Percentiles rank a stretch among this genome's conserved stretches.
These are phyloP conservation scores for Rhagonycha lutea DNA, from an alignment of 2,888 invertebrate genomes.

Conservation along the genomic window DNA sequence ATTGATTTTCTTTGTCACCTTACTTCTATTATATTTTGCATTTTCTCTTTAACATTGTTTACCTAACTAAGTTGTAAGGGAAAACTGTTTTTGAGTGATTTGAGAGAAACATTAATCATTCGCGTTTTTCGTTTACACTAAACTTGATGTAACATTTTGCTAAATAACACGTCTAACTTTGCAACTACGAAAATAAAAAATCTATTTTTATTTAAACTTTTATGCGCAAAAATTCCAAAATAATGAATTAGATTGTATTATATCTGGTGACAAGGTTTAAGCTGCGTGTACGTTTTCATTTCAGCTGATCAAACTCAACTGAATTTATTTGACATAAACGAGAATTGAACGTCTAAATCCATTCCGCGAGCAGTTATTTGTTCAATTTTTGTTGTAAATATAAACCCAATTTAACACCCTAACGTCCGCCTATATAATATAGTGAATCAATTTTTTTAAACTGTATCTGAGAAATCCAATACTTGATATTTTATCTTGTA, in stretches of 20 bases:
- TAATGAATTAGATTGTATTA: not conserved
- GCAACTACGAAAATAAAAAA: not conserved
- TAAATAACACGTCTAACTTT: not conserved
- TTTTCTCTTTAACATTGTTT: not conserved
- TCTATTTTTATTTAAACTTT: not conserved
- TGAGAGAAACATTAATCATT: not conserved
- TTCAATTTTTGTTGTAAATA: no score
- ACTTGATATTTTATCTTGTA: no score
- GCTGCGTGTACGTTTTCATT: no score
- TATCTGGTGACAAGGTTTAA: not conserved
- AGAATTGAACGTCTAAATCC: no score
- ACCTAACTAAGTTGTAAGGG: not conserved
- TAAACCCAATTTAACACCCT: no score
- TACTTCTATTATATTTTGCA: not conserved
- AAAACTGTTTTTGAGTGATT: not conserved
- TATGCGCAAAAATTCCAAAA: not conserved
- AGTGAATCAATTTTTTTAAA: no score
- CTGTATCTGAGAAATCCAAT: no score
- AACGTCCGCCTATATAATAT: no score
- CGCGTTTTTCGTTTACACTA: not conserved
- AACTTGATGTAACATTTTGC: not conserved
- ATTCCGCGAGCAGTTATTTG: no score
- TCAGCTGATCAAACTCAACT: no score
- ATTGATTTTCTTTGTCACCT: not conserved
- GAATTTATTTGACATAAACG: no score